Conservation (phyloP, 2,113 vertebrate species). For the Hippocampus abdominalis region DNA sequence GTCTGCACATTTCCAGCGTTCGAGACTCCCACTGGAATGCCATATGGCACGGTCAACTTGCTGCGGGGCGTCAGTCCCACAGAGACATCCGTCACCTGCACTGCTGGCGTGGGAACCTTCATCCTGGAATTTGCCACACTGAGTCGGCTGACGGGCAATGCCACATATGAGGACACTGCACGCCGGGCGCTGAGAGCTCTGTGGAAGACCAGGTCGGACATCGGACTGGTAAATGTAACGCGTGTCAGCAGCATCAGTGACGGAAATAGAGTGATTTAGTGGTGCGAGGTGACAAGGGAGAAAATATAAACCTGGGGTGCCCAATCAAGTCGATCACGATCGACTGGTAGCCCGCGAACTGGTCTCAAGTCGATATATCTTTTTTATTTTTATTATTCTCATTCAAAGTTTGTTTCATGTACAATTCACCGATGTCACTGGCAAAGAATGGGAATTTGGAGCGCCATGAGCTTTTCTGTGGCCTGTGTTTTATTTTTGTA, state of each 20-base stretch:
- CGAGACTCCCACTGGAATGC: slow-evolving; percentile 93
- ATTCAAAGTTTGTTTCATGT: no score
- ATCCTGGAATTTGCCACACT: slow-evolving; percentile 93
- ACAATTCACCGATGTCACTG: no score
- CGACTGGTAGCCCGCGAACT: no score
- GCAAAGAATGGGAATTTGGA: no score
- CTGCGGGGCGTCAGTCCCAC: slow-evolving; percentile 85
- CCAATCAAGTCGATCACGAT: no score
- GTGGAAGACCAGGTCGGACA: slow-evolving; percentile 90
- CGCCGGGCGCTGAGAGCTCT: slow-evolving; percentile 82
- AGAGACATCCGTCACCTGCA: slow-evolving; percentile 94
- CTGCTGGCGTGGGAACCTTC: slow-evolving; percentile 93
- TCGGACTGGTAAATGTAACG: slow-evolving; percentile 82
- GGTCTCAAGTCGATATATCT: no score
- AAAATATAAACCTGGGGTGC: not conserved
- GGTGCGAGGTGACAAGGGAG: not conserved
- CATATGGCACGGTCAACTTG: slow-evolving; percentile 94
- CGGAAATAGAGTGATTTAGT: not conserved
- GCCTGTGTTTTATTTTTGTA: no score
- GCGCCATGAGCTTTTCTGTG: no score
- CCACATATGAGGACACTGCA: slow-evolving; percentile 81
- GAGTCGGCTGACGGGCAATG: slow-evolving; percentile 90
- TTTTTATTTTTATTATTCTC: no score
- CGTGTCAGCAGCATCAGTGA: not conserved
- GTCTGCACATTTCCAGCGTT: slow-evolving; percentile 75